Conservation (phyloP, 2,888 invertebrate genomes). For the Leuctra nigra region DNA sequence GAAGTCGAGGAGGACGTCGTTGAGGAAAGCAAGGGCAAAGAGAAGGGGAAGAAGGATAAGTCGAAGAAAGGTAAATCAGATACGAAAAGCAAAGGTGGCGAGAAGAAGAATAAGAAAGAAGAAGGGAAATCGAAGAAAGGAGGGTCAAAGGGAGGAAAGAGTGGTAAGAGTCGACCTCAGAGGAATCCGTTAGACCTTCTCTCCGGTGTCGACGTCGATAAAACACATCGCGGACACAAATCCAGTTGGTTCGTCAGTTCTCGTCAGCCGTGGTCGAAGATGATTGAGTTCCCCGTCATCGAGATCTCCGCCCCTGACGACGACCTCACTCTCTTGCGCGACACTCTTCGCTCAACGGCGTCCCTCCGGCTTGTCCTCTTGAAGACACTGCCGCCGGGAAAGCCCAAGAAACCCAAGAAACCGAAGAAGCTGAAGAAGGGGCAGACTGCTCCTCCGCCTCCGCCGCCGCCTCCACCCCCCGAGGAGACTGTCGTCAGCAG, state of each 20-base stretch:
- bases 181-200: neutral
- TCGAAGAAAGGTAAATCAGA: neutral
- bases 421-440: conserved; percentile 29
- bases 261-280: conserved; percentile 46
- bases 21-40: neutral
- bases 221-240: neutral
- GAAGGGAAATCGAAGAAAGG: conserved; percentile 12
- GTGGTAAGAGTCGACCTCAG: neutral
- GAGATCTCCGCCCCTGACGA: conserved; percentile 44
- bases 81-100: conserved; percentile 26
- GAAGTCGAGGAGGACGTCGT: conserved; percentile 37
- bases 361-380: conserved; percentile 47
- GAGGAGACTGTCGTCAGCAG: conserved; percentile 34
- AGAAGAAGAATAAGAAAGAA: conserved; percentile 26
- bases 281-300: conserved; percentile 47
- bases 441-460: conserved; percentile 9
- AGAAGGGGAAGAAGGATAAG: conserved; percentile 7
- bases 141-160: conserved; percentile 33
- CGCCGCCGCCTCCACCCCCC: neutral
- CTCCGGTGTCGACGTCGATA: neutral
- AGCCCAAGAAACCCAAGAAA: conserved; percentile 22
- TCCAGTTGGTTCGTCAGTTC: conserved; percentile 45
- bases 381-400: conserved; percentile 38
- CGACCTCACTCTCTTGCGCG: conserved; percentile 45
- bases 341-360: conserved; percentile 49